These are phyloP conservation scores for Cephus runcator DNA, from an alignment of 2,888 invertebrate genomes.

Conservation along the genomic window DNA sequence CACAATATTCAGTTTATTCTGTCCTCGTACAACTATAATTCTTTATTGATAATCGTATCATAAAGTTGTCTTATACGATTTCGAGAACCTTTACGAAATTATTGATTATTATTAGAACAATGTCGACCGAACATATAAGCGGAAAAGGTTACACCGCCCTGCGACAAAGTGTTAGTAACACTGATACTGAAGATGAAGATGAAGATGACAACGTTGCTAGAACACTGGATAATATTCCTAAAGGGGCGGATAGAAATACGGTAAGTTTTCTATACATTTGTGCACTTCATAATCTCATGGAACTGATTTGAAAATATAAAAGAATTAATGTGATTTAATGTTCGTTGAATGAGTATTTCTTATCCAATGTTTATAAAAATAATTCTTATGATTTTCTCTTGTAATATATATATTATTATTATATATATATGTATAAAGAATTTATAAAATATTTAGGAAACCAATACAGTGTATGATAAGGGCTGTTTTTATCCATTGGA, in stretches of 20 bases:
- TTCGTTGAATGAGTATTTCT: too few species aligned
- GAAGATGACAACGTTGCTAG: conserved; percentile 48
- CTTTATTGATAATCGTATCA: too few species aligned
- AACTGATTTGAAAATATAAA: too few species aligned
- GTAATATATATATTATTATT: background rate
- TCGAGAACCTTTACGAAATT: too few species aligned
- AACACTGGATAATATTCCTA: too few species aligned
- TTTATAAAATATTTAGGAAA: conserved; percentile 35
- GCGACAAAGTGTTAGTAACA: conserved; percentile 81
- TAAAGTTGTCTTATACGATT: too few species aligned
- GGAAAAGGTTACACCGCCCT: conserved; percentile 75
- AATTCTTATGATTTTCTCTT: too few species aligned
- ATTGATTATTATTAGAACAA: conserved; percentile 15
- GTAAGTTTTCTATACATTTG: background rate
- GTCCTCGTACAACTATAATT: too few species aligned
- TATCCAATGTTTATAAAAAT: too few species aligned
- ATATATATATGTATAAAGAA: background rate
- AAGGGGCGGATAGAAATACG: background rate
- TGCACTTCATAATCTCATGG: too few species aligned
- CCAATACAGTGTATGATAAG: conserved; percentile 45
- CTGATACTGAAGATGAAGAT: conserved; percentile 80
- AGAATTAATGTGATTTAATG: too few species aligned
- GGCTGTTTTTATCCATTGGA: conserved; percentile 55
- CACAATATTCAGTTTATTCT: too few species aligned
- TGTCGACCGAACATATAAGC: conserved; percentile 51